Evolutionary conservation across 92 coral and sea anemone genomes (phyloP).

Genomic region (Parazoanthus swiftii): DNA sequence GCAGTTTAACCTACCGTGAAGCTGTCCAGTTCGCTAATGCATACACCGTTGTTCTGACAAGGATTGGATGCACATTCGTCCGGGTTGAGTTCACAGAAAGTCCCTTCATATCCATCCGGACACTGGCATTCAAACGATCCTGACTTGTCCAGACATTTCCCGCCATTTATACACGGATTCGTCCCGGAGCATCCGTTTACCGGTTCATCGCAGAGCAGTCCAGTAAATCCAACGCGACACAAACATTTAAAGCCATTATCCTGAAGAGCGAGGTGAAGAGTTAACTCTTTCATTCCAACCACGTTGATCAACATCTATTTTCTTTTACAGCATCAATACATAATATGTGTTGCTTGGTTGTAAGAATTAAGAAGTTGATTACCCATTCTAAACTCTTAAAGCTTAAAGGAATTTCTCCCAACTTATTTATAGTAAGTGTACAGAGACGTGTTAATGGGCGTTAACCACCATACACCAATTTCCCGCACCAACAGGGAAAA

Average conservation of each 20-base stretch:
- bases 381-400: too few relatives aligned
- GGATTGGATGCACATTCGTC: constrained; percentile 69
- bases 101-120: constrained; percentile 68
- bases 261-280: constrained; percentile 20
- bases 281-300: neutral
- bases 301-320: neutral
- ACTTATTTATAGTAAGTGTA: too few relatives aligned
- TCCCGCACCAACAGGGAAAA: too few relatives aligned
- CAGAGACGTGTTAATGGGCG: too few relatives aligned
- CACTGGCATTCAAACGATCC: constrained; percentile 74
- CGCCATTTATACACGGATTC: constrained; percentile 75
- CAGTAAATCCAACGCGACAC: constrained; percentile 71
- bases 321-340: too few relatives aligned
- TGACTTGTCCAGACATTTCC: constrained; percentile 69
- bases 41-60: constrained; percentile 65
- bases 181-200: constrained; percentile 57
- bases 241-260: constrained; percentile 65
- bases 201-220: constrained; percentile 75
- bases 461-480: too few relatives aligned
- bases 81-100: constrained; percentile 59
- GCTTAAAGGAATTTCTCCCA: too few relatives aligned
- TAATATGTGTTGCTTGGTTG: too few relatives aligned
- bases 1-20: constrained; percentile 37
- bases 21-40: constrained; percentile 49
- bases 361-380: too few relatives aligned